These are phyloP conservation scores for Acrobasis repandana DNA, from an alignment of 2,888 invertebrate genomes.

Conservation along the genomic window DNA sequence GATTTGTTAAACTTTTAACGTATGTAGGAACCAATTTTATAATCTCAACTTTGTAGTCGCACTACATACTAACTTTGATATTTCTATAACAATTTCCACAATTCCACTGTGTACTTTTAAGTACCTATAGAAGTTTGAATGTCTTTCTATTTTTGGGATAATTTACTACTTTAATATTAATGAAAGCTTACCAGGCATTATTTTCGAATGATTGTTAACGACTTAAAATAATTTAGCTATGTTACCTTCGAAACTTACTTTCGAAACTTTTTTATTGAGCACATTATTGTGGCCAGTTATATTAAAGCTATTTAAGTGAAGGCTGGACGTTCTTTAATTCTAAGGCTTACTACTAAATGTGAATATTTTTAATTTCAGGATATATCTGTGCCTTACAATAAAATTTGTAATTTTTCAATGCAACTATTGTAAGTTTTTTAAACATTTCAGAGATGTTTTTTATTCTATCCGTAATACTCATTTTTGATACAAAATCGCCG, in stretches of 20 bases:
- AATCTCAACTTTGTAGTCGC: slow-evolving; percentile 74
- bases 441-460: slow-evolving; percentile 35
- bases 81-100: slow-evolving; percentile 59
- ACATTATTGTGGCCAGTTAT: slow-evolving; percentile 79
- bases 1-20: slow-evolving; percentile 72
- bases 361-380: slow-evolving; percentile 16
- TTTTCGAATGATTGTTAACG: slow-evolving; percentile 49
- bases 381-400: slow-evolving; percentile 17
- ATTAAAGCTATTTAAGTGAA: slow-evolving; percentile 70
- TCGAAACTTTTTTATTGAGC: slow-evolving; percentile 58
- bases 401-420: slow-evolving; percentile 28
- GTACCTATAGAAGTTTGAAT: slow-evolving; percentile 56
- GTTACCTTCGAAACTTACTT: slow-evolving; percentile 57
- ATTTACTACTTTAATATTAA: slow-evolving; percentile 67
- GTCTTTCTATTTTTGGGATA: slow-evolving; percentile 69
- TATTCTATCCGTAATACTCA: slow-evolving; percentile 55
- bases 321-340: slow-evolving; percentile 58
- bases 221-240: slow-evolving; percentile 38
- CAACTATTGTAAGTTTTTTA: slow-evolving; percentile 29
- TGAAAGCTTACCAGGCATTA: slow-evolving; percentile 61
- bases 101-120: slow-evolving; percentile 57
- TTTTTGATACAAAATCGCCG: slow-evolving; percentile 40
- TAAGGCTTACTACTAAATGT: slow-evolving; percentile 44
- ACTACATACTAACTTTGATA: slow-evolving; percentile 57
- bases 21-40: slow-evolving; percentile 79